These are phyloP conservation scores for Macquaria ambigua DNA, from an alignment of 2,113 vertebrate genomes.

Conservation along the genomic window DNA sequence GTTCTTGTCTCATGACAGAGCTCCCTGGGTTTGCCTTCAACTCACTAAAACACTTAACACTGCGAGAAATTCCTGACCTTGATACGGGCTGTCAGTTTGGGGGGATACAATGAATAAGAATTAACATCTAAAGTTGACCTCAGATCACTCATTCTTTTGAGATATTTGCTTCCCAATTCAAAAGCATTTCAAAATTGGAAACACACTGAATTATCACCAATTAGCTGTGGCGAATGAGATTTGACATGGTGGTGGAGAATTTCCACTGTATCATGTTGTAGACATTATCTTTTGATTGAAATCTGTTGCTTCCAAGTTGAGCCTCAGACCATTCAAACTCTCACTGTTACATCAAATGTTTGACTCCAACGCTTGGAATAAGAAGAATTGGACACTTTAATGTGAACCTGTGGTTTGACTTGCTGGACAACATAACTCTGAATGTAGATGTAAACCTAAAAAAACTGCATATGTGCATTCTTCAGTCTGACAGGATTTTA, in stretches of 20 bases:
- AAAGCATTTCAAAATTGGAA: background rate
- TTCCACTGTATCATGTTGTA: too few relatives aligned
- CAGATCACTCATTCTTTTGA: background rate
- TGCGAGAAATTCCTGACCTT: conserved; percentile 9
- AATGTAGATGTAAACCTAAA: background rate
- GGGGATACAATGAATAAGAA: background rate
- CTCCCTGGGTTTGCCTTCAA: conserved; percentile 14
- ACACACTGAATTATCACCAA: too few relatives aligned
- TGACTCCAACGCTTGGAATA: background rate
- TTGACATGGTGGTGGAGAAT: background rate
- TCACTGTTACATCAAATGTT: background rate
- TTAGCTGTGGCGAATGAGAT: background rate
- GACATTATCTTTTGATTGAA: background rate
- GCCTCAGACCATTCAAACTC: background rate
- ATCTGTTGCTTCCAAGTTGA: background rate
- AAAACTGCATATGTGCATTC: too few relatives aligned
- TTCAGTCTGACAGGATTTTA: background rate
- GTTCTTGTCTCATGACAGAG: conserved; percentile 53
- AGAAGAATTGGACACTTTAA: background rate
- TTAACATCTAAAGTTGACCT: background rate
- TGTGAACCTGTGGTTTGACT: background rate
- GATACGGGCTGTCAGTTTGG: background rate
- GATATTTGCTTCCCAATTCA: conserved; percentile 1
- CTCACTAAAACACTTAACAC: too few relatives aligned
- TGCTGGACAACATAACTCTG: background rate